phyloP scores from a whole-genome alignment of 1,140 invertebrate genomes.

The Brachionus asplanchnoidis region DNA sequence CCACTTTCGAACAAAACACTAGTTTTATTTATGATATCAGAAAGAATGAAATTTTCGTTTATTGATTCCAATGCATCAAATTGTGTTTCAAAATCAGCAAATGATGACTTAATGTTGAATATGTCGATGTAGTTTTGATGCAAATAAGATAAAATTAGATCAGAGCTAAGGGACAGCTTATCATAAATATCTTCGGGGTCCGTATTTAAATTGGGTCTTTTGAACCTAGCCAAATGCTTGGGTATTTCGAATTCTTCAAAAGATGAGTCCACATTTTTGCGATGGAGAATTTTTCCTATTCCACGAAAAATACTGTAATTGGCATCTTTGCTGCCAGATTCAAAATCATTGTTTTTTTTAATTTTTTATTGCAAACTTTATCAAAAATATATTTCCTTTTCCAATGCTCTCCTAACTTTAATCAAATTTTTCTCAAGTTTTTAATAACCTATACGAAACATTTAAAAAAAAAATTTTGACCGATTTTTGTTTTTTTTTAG shows the following conservation, averaged over 20 bases:
- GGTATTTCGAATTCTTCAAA: not conserved
- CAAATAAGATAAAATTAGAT: conserved; percentile 15
- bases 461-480: too few relatives aligned
- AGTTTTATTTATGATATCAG: conserved; percentile 10
- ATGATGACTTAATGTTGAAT: conserved; percentile 10
- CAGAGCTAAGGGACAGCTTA: not conserved
- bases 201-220: not conserved
- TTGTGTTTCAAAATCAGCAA: not conserved
- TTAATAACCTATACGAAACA: too few relatives aligned
- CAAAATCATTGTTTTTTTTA: not conserved
- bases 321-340: not conserved
- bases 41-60: not conserved
- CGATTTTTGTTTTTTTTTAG: too few relatives aligned
- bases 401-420: too few relatives aligned
- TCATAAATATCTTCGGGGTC: conserved; percentile 32
- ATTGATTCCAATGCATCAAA: not conserved
- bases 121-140: conserved; percentile 40
- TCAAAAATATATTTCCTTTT: too few relatives aligned
- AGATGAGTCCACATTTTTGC: conserved; percentile 6
- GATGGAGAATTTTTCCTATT: conserved; percentile 25
- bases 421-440: too few relatives aligned
- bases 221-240: not conserved
- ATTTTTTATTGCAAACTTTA: too few relatives aligned
- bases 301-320: conserved; percentile 22
- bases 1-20: conserved; percentile 10